phyloP scores from a whole-genome alignment of 2,797 vertebrate genomes.

The Psittacula echo region DNA sequence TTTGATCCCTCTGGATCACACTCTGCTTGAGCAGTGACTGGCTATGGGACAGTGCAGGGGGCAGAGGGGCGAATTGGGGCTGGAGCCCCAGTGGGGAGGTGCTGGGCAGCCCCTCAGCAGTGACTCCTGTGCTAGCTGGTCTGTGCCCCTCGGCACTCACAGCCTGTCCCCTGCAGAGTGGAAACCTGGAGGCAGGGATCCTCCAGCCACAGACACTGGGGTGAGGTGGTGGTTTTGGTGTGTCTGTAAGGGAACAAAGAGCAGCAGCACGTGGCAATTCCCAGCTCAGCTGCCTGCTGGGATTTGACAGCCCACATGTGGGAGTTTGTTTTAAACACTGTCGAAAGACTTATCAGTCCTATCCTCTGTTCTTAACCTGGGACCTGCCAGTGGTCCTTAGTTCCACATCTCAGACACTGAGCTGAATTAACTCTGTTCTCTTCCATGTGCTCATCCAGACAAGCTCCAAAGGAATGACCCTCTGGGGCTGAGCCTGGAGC shows the following conservation, averaged over 20 bases:
- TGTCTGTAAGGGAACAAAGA: background rate
- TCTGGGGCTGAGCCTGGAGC: background rate
- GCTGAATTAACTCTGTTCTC: background rate
- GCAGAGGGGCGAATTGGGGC: background rate
- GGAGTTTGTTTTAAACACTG: background rate
- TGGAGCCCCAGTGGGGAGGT: background rate
- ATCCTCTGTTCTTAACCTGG: background rate
- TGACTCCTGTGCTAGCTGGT: background rate
- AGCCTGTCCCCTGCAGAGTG: background rate
- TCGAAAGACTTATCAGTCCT: background rate
- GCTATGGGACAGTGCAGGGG: background rate
- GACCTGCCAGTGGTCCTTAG: background rate
- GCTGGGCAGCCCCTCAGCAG: background rate
- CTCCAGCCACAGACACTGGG: accelerated
- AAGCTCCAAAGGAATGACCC: background rate
- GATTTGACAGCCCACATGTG: background rate
- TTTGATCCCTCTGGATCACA: background rate
- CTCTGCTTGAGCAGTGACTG: background rate
- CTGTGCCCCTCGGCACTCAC: background rate
- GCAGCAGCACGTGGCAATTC: background rate
- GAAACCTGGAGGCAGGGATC: background rate
- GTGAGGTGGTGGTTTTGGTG: background rate
- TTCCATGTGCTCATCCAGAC: background rate
- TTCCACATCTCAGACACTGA: background rate
- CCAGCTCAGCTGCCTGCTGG: background rate